Conservation (phyloP, 1,140 invertebrate genomes). For the Drosophila sulfurigaster region DNA sequence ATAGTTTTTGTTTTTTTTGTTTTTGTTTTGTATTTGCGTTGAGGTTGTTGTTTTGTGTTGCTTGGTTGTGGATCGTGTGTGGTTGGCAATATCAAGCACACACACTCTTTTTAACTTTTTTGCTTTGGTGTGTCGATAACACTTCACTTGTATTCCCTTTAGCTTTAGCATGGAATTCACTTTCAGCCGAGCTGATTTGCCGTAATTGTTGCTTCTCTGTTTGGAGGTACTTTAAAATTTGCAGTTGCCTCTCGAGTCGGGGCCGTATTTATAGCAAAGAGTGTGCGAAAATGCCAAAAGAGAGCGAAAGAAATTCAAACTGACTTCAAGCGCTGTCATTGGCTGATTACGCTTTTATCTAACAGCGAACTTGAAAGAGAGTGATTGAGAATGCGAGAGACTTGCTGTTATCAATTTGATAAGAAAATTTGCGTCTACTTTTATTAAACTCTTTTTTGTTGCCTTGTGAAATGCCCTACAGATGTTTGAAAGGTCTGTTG, state of each 20-base stretch:
- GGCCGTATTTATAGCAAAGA: constrained; percentile 63
- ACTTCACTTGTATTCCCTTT: constrained; percentile 75
- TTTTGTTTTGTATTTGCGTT: neutral
- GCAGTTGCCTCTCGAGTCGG: constrained; percentile 1
- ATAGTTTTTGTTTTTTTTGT: constrained; percentile 15
- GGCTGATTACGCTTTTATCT: constrained; percentile 9
- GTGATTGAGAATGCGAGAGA: constrained; percentile 19
- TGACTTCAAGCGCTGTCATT: constrained; percentile 12
- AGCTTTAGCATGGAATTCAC: constrained; percentile 69
- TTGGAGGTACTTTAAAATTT: constrained; percentile 62
- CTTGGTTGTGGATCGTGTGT: constrained; percentile 24
- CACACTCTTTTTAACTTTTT: constrained; percentile 53
- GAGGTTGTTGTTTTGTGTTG: neutral
- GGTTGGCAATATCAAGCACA: neutral
- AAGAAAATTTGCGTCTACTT: constrained; percentile 36
- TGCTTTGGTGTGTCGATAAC: constrained; percentile 65
- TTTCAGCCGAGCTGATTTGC: constrained; percentile 59
- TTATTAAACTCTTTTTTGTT: neutral
- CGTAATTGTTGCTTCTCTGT: constrained; percentile 51
- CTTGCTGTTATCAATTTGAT: constrained; percentile 24
- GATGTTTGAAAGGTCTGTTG: constrained; percentile 1
- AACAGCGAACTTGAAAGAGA: neutral
- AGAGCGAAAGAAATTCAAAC: constrained; percentile 3
- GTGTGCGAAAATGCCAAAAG: constrained; percentile 5
- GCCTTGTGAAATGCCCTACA: constrained; percentile 24